Conservation (phyloP, 2,797 vertebrate species). For the Limosa lapponica region DNA sequence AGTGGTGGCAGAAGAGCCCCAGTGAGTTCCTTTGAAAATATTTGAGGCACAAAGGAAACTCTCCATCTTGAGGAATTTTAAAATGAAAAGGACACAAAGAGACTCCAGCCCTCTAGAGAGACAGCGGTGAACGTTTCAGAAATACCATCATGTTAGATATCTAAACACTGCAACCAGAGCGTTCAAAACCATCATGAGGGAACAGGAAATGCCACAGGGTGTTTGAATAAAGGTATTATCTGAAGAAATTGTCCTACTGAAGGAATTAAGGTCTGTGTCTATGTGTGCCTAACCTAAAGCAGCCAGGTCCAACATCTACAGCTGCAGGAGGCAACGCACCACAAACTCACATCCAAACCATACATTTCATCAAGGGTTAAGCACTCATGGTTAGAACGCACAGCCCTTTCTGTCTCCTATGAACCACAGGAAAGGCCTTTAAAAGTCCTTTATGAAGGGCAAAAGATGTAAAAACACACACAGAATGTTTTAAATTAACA, state of each 20-base stretch:
- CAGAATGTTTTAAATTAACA: background rate
- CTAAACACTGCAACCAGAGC: background rate
- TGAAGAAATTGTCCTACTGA: background rate
- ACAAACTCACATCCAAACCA: background rate
- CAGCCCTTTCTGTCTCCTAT: background rate
- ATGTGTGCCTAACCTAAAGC: background rate
- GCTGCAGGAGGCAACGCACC: background rate
- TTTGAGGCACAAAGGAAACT: background rate
- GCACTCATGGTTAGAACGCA: background rate
- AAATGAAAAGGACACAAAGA: background rate
- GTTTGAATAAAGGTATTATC: background rate
- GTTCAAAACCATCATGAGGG: fast-evolving
- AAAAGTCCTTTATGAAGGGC: background rate
- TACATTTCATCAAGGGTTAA: background rate
- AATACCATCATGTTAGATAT: fast-evolving
- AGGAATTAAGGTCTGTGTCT: background rate
- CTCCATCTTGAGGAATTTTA: background rate
- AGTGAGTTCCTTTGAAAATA: background rate
- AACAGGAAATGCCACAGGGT: background rate
- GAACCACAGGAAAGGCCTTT: background rate
- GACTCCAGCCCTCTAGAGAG: background rate
- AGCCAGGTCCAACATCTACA: background rate
- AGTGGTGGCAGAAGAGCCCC: background rate
- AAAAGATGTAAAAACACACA: fast-evolving
- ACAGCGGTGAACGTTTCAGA: background rate